Conservation (phyloP, 2,113 vertebrate species). For the Rutilus rutilus region DNA sequence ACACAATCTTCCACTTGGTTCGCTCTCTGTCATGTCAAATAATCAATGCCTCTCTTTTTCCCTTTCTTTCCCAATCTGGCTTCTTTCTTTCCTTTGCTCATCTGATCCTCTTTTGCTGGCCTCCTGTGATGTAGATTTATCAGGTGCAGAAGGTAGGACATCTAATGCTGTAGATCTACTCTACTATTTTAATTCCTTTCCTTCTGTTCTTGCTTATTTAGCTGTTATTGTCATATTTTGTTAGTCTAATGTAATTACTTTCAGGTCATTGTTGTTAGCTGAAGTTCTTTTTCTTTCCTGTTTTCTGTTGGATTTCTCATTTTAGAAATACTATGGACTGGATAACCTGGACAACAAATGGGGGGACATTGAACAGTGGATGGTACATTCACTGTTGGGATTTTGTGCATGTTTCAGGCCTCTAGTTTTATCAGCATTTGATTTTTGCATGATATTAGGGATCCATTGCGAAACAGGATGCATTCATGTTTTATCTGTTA, state of each 20-base stretch:
- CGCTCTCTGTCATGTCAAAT: slow-evolving; percentile 18
- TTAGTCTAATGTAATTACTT: no score
- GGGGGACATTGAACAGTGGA: slow-evolving; percentile 98
- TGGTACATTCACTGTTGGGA: slow-evolving; percentile 80
- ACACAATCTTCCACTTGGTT: slow-evolving; percentile 33
- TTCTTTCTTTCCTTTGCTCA: slow-evolving; percentile 6
- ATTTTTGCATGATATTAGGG: background rate
- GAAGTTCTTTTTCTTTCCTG: slow-evolving; percentile 22
- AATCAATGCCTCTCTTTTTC: slow-evolving; percentile 18
- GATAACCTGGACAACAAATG: slow-evolving; percentile 89
- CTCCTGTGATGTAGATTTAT: slow-evolving; percentile 83
- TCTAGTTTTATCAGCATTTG: slow-evolving; percentile 1
- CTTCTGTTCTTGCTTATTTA: background rate
- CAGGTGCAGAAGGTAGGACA: slow-evolving; percentile 97
- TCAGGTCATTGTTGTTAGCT: background rate
- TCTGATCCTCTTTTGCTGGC: slow-evolving; percentile 28
- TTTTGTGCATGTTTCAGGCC: background rate
- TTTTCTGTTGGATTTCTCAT: slow-evolving; percentile 15
- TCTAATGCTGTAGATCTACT: background rate
- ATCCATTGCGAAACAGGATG: background rate
- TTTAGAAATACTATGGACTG: slow-evolving; percentile 94
- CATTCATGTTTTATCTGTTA: background rate
- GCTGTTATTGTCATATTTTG: background rate
- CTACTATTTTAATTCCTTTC: background rate
- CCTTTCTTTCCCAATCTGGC: slow-evolving; percentile 9